Evolutionary conservation across 1,140 invertebrate genomes (phyloP), one percentile per base, ranked within the genome.

Genomic region (Leptinotarsa undecemlineata): DNA sequence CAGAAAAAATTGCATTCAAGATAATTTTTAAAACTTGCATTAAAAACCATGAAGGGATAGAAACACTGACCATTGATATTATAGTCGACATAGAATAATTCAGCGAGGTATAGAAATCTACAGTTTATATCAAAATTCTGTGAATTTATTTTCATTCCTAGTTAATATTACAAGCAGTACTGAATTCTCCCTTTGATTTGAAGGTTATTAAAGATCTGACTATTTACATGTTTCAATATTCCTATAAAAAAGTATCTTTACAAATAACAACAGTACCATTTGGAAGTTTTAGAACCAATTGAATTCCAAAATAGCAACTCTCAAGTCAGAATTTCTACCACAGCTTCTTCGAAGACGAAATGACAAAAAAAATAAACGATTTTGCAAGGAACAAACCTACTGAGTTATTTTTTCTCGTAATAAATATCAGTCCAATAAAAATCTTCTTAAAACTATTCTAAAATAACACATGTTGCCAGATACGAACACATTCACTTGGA

Each of bases 371-470:
- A 57, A 15, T 57, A 15, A 57, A 33, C 33, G 33, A 33, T 33
- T 57, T 57, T 57, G 51, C 47, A 23, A 73, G 68, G 68, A 73
- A 73, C 74, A 48, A 67, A 62, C 48, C 17, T 21, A 67, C 20
- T 23, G 66, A 64, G 57, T 72, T 70, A 68, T 71, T 69, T 68
- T 76, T 72, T 74, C 21, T 68, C 68, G 63, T 73, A 79, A 79
- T 79, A 79, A 79, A 79, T 79, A 79, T 79, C 78, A 79, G 69
- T 71, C 69, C 69, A 71, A 76, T 72, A 73, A 74, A 73, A 76
- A 76, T 60, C 26, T 48, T 69, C 47, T 48, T 23, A 20, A 47
- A 70, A 15, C 17, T 66, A 67, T 51, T 23, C 63, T 71, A 51
- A 47, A 73, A 73, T 57, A 57, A 57, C 8, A 57, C 51, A 19